Percentiles rank a stretch among this genome's conserved stretches.
phyloP scores from a whole-genome alignment of 2,888 invertebrate genomes.

The Apotomis betuletana region DNA sequence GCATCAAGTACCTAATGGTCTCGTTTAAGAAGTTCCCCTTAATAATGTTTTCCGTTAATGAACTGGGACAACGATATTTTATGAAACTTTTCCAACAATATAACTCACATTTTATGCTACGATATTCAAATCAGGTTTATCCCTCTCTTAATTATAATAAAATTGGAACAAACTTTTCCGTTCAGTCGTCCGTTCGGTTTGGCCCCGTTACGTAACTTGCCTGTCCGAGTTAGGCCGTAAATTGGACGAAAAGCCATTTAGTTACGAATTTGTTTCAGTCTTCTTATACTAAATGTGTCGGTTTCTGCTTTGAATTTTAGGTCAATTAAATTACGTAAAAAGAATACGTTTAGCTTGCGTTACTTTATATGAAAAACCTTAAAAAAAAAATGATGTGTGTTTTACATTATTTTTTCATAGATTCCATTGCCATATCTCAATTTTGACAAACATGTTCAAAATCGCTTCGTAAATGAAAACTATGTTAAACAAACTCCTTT shows the following conservation, averaged over 20 bases:
- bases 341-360: not conserved
- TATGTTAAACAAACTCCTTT: too few relatives aligned
- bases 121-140: slow-evolving; percentile 15
- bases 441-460: too few relatives aligned
- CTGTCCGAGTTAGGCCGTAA: slow-evolving; percentile 35
- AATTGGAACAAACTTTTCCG: slow-evolving; percentile 46
- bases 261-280: slow-evolving; percentile 28
- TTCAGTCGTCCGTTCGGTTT: slow-evolving; percentile 43
- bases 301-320: slow-evolving; percentile 7
- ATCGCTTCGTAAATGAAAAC: too few relatives aligned
- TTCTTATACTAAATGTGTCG: slow-evolving; percentile 16
- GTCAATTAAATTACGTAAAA: slow-evolving; percentile 5
- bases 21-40: too few relatives aligned
- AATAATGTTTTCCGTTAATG: not conserved
- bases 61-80: not conserved
- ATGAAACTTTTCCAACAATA: not conserved
- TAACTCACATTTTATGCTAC: not conserved
- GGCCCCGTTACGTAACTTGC: slow-evolving; percentile 43
- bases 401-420: too few relatives aligned
- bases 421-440: too few relatives aligned
- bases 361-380: not conserved
- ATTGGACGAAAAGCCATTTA: slow-evolving; percentile 34
- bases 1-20: too few relatives aligned
- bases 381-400: too few relatives aligned
- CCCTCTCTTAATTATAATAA: slow-evolving; percentile 40